Conservation (phyloP, 2,888 invertebrate genomes). For the Phania funesta region DNA sequence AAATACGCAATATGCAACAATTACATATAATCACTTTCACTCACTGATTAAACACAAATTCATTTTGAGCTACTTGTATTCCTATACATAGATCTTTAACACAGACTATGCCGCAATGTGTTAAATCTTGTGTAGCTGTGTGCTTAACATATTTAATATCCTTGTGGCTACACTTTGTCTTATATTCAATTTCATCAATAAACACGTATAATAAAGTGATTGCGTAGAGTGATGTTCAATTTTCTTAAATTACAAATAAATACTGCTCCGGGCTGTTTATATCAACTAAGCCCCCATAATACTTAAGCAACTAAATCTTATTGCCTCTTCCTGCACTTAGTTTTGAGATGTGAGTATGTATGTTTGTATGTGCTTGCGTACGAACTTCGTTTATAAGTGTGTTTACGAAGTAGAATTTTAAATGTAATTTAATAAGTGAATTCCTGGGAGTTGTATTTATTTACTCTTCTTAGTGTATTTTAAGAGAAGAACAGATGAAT, state of each 20-base stretch:
- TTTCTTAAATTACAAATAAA: constrained; percentile 64
- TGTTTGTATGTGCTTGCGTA: no score
- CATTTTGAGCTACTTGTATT: background rate
- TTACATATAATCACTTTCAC: no score
- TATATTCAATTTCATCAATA: constrained; percentile 56
- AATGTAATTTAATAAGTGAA: no score
- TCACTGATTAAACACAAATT: background rate
- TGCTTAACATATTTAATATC: constrained; percentile 18
- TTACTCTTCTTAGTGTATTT: background rate
- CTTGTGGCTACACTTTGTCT: constrained; percentile 63
- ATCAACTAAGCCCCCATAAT: constrained; percentile 33
- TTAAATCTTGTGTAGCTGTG: no score
- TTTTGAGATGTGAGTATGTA: background rate
- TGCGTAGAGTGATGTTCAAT: constrained; percentile 63
- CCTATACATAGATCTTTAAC: background rate
- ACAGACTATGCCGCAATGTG: no score
- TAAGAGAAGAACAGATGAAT: background rate
- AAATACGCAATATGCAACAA: constrained; percentile 28
- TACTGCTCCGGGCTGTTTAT: constrained; percentile 56
- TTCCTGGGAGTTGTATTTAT: background rate
- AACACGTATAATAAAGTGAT: constrained; percentile 63
- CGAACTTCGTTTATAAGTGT: background rate
- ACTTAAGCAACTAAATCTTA: constrained; percentile 38
- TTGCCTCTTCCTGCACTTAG: background rate
- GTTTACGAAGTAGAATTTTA: no score